phyloP scores from a whole-genome alignment of 2,888 invertebrate species.

The Timandra comae region DNA sequence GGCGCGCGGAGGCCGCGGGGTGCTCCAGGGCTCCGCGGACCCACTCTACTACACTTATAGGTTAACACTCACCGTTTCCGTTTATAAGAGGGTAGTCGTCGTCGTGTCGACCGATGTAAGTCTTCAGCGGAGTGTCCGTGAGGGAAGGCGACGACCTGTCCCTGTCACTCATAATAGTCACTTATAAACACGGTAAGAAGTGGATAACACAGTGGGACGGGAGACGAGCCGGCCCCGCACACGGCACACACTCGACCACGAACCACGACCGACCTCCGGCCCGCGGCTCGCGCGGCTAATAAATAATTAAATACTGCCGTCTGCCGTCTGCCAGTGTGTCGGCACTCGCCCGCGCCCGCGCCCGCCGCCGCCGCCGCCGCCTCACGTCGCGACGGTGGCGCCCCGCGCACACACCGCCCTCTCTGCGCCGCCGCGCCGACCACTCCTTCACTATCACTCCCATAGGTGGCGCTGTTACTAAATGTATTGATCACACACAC shows the following conservation, averaged over 20 bases:
- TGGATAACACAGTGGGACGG: conserved; percentile 56
- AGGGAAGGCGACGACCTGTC: conserved; percentile 92
- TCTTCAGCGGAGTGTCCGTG: conserved; percentile 91
- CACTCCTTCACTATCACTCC: background rate
- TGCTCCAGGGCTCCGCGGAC: conserved; percentile 7
- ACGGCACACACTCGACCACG: conserved; percentile 62
- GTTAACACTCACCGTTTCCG: conserved; percentile 80
- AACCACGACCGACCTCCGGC: conserved; percentile 73
- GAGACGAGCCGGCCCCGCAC: conserved; percentile 65
- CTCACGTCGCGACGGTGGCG: background rate
- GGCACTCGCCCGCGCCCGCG: conserved; percentile 10
- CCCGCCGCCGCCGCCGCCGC: conserved; percentile 3
- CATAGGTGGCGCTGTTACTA: conserved; percentile 4
- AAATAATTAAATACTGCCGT: conserved; percentile 37
- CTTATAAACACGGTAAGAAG: conserved; percentile 49
- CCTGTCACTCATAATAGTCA: conserved; percentile 91
- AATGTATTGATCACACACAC: too few species aligned
- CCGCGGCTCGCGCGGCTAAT: conserved; percentile 74
- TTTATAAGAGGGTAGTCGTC: conserved; percentile 87
- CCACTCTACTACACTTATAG: conserved; percentile 1
- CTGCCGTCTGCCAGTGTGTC: conserved; percentile 20
- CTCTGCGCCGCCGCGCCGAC: background rate
- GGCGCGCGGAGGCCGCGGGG: background rate
- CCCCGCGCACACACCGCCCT: background rate
- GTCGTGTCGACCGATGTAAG: conserved; percentile 89